phyloP scores from a whole-genome alignment of 2,113 vertebrate genomes.

The Phaethornis superciliosus region DNA sequence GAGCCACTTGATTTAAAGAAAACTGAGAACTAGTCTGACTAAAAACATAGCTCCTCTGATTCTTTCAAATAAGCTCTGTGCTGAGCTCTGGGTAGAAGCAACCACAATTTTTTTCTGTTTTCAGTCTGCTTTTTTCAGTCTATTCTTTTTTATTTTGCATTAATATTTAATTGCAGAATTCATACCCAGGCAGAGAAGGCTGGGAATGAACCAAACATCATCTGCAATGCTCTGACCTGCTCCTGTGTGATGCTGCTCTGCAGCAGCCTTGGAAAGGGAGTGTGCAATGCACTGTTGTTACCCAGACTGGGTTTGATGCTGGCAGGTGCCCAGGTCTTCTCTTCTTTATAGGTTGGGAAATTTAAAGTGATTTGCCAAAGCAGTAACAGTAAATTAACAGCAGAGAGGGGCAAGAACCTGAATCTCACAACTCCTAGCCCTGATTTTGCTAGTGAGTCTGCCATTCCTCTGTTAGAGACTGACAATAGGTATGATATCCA shows the following conservation, averaged over 20 bases:
- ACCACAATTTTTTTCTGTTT: conserved; percentile 21
- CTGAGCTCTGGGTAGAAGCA: conserved; percentile 30
- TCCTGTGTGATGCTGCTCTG: background rate
- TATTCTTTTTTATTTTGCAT: conserved; percentile 51
- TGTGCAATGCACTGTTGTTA: background rate
- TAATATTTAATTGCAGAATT: conserved; percentile 49
- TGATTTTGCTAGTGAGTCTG: background rate
- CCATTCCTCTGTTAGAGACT: background rate
- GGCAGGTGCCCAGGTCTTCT: background rate
- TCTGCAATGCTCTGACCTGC: background rate
- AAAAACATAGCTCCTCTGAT: background rate
- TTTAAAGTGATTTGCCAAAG: background rate
- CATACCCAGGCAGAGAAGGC: background rate
- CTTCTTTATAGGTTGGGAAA: background rate
- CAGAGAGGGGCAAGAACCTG: background rate
- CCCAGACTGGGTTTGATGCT: background rate
- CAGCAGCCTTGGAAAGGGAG: background rate
- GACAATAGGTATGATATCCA: background rate
- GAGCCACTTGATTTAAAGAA: background rate
- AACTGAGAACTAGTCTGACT: background rate
- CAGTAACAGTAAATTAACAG: background rate
- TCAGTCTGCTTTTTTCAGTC: conserved; percentile 41
- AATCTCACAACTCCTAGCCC: background rate
- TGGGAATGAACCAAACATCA: background rate
- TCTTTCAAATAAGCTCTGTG: conserved; percentile 3